phyloP scores from a whole-genome alignment of 2,113 vertebrate species.

The Pantherophis guttatus region DNA sequence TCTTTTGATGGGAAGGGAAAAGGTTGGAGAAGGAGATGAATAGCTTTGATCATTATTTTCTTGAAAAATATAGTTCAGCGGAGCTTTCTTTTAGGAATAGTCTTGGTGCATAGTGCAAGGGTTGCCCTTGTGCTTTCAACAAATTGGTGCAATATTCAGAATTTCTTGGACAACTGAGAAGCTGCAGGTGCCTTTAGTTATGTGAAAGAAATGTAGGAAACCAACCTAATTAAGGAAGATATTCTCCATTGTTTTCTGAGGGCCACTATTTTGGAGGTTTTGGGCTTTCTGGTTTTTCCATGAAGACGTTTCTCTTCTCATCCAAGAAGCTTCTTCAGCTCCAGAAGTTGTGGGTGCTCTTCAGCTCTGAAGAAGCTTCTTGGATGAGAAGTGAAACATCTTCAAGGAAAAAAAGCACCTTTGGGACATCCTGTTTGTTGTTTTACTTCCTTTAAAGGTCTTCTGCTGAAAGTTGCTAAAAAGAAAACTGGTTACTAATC shows the following conservation, averaged over 20 bases:
- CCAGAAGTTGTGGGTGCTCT: no score
- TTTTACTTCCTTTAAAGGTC: not conserved
- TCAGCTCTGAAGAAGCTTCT: no score
- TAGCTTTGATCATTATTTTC: not conserved
- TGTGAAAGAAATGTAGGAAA: not conserved
- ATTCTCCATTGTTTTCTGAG: not conserved
- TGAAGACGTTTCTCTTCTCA: no score
- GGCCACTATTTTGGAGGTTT: not conserved
- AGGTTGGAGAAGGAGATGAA: not conserved
- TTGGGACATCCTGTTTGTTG: not conserved
- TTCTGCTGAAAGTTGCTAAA: not conserved
- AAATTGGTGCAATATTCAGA: not conserved
- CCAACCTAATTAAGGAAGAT: not conserved
- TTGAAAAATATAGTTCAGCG: not conserved
- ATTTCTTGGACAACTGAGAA: not conserved
- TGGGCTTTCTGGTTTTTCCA: no score
- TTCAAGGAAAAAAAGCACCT: no score
- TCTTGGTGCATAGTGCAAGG: not conserved
- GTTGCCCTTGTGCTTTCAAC: not conserved
- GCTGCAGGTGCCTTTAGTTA: not conserved
- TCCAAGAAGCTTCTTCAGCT: no score
- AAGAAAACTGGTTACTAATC: not conserved
- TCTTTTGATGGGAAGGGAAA: not conserved
- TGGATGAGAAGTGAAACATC: no score
- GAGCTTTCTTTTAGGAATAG: not conserved